Evolutionary conservation across 2,113 vertebrate genomes (phyloP).

Genomic region (Australoheros scitulus): DNA sequence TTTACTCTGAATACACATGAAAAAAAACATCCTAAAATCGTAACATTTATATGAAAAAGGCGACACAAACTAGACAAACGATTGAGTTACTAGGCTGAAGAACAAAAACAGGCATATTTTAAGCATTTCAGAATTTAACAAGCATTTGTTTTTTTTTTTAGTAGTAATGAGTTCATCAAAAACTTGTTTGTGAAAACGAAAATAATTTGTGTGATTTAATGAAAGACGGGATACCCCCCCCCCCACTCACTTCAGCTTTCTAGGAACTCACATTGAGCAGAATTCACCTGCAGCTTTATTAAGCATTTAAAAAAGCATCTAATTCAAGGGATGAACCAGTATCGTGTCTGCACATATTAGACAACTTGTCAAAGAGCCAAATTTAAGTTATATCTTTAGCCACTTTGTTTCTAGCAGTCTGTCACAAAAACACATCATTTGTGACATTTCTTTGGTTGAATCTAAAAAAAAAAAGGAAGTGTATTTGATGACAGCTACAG

Average conservation of each 20-base stretch:
- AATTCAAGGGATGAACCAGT: background rate
- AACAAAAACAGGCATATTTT: too few relatives aligned
- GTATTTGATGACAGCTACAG: background rate
- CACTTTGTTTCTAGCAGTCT: background rate
- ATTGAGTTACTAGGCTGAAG: too few relatives aligned
- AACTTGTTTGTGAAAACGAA: background rate
- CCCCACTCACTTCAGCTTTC: background rate
- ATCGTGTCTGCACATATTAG: background rate
- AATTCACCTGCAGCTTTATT: background rate
- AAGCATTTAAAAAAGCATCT: background rate
- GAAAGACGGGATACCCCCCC: background rate
- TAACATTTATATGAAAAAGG: background rate
- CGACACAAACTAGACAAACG: background rate
- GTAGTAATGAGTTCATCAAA: background rate
- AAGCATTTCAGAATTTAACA: too few relatives aligned
- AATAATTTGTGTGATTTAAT: background rate
- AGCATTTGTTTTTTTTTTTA: too few relatives aligned
- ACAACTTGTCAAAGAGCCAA: background rate
- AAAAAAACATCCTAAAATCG: background rate
- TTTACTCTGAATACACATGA: background rate
- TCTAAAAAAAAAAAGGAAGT: background rate
- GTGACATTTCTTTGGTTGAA: background rate
- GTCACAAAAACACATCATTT: background rate
- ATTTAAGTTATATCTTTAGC: background rate
- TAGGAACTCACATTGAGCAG: background rate